Evolutionary conservation across 2,888 invertebrate species (phyloP), one percentile per base, ranked within the genome.

Genomic region (Sminthurides aquaticus): DNA sequence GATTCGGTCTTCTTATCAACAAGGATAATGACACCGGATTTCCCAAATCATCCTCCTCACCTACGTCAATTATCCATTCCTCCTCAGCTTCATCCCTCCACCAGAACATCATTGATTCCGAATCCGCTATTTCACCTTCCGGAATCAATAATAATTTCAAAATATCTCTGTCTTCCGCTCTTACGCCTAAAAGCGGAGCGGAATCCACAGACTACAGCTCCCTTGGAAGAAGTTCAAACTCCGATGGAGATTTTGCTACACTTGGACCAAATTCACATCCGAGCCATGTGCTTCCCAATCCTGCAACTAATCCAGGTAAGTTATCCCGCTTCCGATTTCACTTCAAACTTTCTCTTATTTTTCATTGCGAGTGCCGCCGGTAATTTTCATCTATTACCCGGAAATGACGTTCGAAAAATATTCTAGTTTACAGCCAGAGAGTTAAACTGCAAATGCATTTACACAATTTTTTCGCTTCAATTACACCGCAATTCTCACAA

Each of bases 161-260:
- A 64, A 64, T 34, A 55, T 49, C 57, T 5, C 27, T 56, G 26
- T 43, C 57, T 27, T 34, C 57, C 26, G 22, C 62, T 26, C 22
- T 48, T 20, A 43, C 57, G 22, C 24, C 57, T 20, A 64, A 62
- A 43, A 70, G 66, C 60, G 67, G 66, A 43, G 65, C 71, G 25
- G 72, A 72, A 60, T 34, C 43, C 15, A 34, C 43, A 25, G 28
- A 26, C 15, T 24, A 5, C 20, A 26, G 18, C 58, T 26, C 18
- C 3, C 58, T 34, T 3, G 76, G 77, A 54, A 75, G 77, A 70
- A 77, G 77, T 66, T 77, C 73, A 1, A 71, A 76, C 48, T 77
- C 77, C 0, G 78, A 77, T 68, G 77, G 77, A 71, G 79, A 78
- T 77, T 77, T 76, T 76, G 76, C 68, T 28, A 69, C 68, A 11